phyloP scores from a whole-genome alignment of 2,888 invertebrate genomes.

The Lepidonotus clava region DNA sequence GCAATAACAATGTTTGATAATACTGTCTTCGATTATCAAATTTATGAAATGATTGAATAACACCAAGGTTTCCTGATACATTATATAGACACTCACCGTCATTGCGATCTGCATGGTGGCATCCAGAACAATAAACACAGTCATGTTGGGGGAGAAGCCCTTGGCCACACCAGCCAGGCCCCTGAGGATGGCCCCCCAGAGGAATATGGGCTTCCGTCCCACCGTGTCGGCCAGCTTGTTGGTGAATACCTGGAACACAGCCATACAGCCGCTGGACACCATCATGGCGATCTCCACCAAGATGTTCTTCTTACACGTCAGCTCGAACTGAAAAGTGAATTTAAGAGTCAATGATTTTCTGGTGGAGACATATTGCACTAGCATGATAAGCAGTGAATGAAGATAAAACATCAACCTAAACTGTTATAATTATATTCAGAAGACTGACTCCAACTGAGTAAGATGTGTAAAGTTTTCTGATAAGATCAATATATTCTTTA shows the following conservation, averaged over 20 bases:
- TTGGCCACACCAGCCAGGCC: not conserved
- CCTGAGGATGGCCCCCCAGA: not conserved
- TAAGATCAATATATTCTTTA: too few species aligned
- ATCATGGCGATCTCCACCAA: constrained; percentile 31
- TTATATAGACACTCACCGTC: not conserved
- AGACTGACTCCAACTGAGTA: too few species aligned
- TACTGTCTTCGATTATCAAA: too few species aligned
- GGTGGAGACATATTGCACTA: too few species aligned
- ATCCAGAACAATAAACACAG: not conserved
- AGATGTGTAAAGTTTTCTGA: too few species aligned
- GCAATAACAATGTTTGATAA: too few species aligned
- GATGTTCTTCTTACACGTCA: constrained; percentile 19
- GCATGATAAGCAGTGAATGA: too few species aligned
- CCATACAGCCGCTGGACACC: constrained; percentile 26
- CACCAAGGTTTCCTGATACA: not conserved
- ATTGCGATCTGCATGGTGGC: not conserved
- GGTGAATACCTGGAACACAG: not conserved
- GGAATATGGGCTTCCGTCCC: not conserved
- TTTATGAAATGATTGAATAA: too few species aligned
- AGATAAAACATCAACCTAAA: too few species aligned
- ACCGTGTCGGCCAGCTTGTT: not conserved
- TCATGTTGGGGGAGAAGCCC: constrained; percentile 26
- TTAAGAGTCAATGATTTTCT: too few species aligned
- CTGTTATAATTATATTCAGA: too few species aligned
- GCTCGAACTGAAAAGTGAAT: not conserved